These are phyloP conservation scores for Conger conger DNA, from an alignment of 2,113 vertebrate species.

Conservation along the genomic window DNA sequence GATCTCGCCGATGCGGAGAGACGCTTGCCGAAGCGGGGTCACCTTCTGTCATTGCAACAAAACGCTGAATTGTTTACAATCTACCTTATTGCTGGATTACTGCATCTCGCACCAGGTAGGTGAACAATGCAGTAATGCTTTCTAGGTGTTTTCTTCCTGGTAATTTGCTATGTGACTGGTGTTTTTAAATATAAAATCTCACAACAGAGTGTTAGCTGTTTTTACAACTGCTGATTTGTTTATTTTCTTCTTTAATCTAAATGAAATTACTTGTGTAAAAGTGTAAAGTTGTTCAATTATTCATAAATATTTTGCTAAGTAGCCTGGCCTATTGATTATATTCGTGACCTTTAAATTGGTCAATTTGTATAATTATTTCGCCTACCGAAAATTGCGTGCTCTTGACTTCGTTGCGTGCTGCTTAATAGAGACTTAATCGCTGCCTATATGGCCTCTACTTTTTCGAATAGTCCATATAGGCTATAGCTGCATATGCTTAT, in stretches of 20 bases:
- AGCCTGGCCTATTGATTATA: neutral
- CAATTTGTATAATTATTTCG: neutral
- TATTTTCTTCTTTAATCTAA: neutral
- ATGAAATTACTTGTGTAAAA: neutral
- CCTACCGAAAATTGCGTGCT: neutral
- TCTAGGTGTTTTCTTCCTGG: neutral
- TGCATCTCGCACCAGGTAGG: constrained; percentile 55
- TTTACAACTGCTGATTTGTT: neutral
- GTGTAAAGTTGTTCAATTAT: neutral
- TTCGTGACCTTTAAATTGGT: neutral
- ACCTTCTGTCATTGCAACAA: constrained; percentile 68
- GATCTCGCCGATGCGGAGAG: constrained; percentile 63
- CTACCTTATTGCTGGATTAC: constrained; percentile 38
- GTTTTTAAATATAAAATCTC: neutral
- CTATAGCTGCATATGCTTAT: neutral
- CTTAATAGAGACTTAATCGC: neutral
- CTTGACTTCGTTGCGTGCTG: neutral
- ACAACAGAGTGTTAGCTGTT: neutral
- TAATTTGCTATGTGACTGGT: neutral
- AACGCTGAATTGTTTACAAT: constrained; percentile 44
- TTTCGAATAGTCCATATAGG: neutral
- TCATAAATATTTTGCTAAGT: neutral
- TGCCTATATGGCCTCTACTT: neutral
- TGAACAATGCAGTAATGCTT: constrained; percentile 12
- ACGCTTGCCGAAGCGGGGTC: constrained; percentile 67